Evolutionary conservation across 2,797 vertebrate species (phyloP), one percentile per base, ranked within the genome.

Genomic region (Vultur gryphus): DNA sequence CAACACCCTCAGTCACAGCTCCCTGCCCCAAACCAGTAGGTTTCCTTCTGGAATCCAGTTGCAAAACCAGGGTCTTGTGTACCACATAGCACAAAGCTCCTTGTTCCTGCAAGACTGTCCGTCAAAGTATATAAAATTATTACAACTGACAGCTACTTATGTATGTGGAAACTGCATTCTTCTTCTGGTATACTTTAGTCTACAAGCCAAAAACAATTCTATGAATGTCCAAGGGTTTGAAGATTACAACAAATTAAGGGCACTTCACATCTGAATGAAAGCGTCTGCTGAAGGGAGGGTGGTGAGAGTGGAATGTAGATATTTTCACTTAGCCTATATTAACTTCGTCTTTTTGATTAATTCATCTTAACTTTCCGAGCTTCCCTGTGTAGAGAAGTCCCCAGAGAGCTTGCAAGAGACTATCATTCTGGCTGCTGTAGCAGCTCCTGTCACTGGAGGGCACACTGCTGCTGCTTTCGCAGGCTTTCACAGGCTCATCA

Each of bases 371-470:
- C 52, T 69, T 89, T 31, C 41, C 0, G 0, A 90, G 71, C 65
- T 83, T 67, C 59, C 69, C n/a, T 1, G 55, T 4, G 55, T 4
- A n/a, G 37, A n/a, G 23, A 14, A 72, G 67, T 77, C 89, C 59
- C 93, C 20, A 3, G 71, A 59, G 85, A 84, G 49, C 33, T 18
- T 10, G 31, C 31, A 19, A 18, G 54, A 66, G 44, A 9, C 55
- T 58, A 55, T 55, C 71, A 16, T 37, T 57, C 2, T 2, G 1
- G 46, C 90, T 97, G 93, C 92, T 93, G 93, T 94, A 90, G 95
- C 94, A 84, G 86, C 84, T 94, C 61, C 92, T 78, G 95, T 95
- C 96, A 94, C 96, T 94, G 90, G 95, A 97, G 95, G 97, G 95
- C 96, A 96, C 76, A 90, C 87, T 95, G 86, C 76, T 78, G 93